These are phyloP conservation scores for Champsocephalus gunnari DNA, from an alignment of 2,797 vertebrate genomes.

Conservation along the genomic window DNA sequence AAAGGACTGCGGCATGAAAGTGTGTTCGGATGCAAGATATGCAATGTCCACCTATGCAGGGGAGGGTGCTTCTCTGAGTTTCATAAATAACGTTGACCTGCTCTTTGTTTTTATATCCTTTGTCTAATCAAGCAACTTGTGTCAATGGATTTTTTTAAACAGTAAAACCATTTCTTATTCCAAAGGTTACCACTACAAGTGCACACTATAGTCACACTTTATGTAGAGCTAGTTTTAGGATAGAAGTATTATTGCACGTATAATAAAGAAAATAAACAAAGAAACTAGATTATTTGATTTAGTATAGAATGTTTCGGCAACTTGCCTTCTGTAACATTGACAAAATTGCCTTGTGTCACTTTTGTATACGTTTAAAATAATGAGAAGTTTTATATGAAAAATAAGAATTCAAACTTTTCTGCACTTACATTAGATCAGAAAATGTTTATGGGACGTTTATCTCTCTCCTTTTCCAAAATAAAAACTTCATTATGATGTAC, in stretches of 20 bases:
- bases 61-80: slow-evolving; percentile 90
- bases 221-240: slow-evolving; percentile 83
- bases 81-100: slow-evolving; percentile 84
- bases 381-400: slow-evolving; percentile 84
- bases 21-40: slow-evolving; percentile 90
- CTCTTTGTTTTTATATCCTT: slow-evolving; percentile 73
- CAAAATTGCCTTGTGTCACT: slow-evolving; percentile 86
- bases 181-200: slow-evolving; percentile 86
- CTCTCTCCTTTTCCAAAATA: slow-evolving; percentile 86
- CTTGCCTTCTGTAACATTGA: slow-evolving; percentile 86
- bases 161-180: slow-evolving; percentile 80
- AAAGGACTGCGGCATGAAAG: slow-evolving; percentile 88
- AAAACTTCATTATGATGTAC: slow-evolving; percentile 78
- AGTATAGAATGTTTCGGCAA: slow-evolving; percentile 85
- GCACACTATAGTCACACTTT: slow-evolving; percentile 85
- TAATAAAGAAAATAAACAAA: slow-evolving; percentile 79
- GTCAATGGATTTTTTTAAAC: slow-evolving; percentile 74
- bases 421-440: slow-evolving; percentile 80
- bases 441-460: slow-evolving; percentile 85
- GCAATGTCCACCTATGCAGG: slow-evolving; percentile 89
- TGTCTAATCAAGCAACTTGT: slow-evolving; percentile 75
- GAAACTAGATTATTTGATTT: slow-evolving; percentile 82
- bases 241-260: slow-evolving; percentile 86
- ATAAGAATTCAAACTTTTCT: slow-evolving; percentile 79
- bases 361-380: slow-evolving; percentile 85